Conservation (phyloP, 2,113 vertebrate genomes). For the Polyodon spathula region DNA sequence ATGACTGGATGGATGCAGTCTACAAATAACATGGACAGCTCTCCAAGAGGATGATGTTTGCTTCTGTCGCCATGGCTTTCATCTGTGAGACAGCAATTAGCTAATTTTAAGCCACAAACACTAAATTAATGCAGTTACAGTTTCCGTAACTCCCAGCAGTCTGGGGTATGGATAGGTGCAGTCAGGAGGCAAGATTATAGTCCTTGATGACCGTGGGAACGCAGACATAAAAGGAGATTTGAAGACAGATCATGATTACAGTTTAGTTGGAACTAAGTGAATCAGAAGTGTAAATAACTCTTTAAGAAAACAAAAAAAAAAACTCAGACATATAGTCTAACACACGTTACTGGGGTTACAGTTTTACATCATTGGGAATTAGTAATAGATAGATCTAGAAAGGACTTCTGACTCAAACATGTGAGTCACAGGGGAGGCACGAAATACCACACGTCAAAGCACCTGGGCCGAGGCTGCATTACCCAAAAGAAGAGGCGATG, state of each 20-base stretch:
- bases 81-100: constrained; percentile 8
- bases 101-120: constrained; percentile 4
- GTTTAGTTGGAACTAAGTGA: constrained; percentile 4
- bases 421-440: background rate
- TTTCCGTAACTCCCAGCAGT: background rate
- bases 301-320: background rate
- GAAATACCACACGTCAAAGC: constrained; percentile 1
- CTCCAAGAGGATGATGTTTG: too few species aligned
- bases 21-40: background rate
- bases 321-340: background rate
- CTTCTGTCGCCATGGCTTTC: background rate
- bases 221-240: constrained; percentile 7
- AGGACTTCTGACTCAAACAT: background rate
- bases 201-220: constrained; percentile 13
- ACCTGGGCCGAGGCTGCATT: background rate
- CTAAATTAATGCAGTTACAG: background rate
- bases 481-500: background rate
- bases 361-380: constrained; percentile 10
- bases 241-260: constrained; percentile 15
- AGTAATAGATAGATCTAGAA: background rate
- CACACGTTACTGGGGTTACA: background rate
- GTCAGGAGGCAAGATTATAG: background rate
- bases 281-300: background rate
- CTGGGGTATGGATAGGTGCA: background rate
- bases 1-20: background rate